These are phyloP conservation scores for Anodontia alba DNA, from an alignment of 2,888 invertebrate species.

Conservation along the genomic window DNA sequence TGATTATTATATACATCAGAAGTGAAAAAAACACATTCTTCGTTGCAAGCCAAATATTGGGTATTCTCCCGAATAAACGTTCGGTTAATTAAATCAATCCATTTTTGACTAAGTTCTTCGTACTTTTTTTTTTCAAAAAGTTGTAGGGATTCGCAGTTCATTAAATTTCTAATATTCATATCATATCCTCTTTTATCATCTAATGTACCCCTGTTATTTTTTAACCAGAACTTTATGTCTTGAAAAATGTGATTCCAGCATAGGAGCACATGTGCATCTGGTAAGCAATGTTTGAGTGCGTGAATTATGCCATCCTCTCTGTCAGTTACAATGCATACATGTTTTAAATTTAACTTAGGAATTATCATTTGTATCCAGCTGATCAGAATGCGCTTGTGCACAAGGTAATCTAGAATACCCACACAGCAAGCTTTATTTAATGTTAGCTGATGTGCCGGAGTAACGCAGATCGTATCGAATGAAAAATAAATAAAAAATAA, in stretches of 20 bases:
- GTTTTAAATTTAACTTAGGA: slow-evolving; percentile 20
- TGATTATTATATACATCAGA: slow-evolving; percentile 40
- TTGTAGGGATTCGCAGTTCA: slow-evolving; percentile 14
- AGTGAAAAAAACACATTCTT: slow-evolving; percentile 18
- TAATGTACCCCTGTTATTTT: not conserved
- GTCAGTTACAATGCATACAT: slow-evolving; percentile 37
- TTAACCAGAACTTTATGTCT: not conserved
- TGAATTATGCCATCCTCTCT: slow-evolving; percentile 37
- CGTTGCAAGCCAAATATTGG: not conserved
- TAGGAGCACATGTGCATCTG: not conserved
- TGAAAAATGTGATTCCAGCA: slow-evolving; percentile 3
- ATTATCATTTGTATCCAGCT: slow-evolving; percentile 16
- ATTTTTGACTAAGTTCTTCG: not conserved
- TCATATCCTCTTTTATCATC: not conserved
- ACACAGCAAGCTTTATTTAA: no score
- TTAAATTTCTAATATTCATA: slow-evolving; percentile 2
- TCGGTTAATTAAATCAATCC: slow-evolving; percentile 25
- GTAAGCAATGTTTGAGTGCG: not conserved
- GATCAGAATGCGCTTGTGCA: no score
- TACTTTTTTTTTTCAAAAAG: slow-evolving; percentile 15
- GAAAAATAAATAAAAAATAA: no score
- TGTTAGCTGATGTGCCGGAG: no score
- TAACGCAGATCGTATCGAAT: no score
- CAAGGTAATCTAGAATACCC: no score
- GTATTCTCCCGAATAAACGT: not conserved